Conservation (phyloP, 1,140 invertebrate species). For the Drosophila neocordata region DNA sequence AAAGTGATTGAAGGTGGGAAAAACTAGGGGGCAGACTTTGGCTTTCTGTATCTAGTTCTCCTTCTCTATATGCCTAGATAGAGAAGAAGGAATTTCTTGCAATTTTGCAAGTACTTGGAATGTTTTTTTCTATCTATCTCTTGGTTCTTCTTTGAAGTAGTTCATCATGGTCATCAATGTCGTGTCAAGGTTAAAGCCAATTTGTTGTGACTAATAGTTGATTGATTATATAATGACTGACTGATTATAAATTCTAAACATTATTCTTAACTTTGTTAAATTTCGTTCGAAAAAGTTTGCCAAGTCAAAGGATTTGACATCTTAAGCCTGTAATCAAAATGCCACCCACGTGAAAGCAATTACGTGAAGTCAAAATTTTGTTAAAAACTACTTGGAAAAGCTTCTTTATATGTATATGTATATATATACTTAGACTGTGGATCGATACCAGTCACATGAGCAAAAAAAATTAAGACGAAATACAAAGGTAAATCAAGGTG, state of each 20-base stretch:
- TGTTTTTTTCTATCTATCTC: no score
- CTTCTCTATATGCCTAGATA: not conserved
- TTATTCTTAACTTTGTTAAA: constrained; percentile 2
- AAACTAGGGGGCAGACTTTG: not conserved
- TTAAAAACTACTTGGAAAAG: constrained; percentile 40
- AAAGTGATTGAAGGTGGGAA: not conserved
- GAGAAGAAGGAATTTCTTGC: not conserved
- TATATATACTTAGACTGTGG: constrained; percentile 14
- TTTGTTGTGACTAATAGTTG: constrained; percentile 28
- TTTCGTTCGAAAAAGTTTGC: not conserved
- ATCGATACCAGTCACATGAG: constrained; percentile 60
- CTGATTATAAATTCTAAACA: not conserved
- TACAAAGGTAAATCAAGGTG: constrained; percentile 69
- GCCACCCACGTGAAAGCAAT: constrained; percentile 60
- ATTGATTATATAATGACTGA: constrained; percentile 38
- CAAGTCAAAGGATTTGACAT: constrained; percentile 1
- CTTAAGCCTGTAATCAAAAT: constrained; percentile 49
- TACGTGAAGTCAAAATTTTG: constrained; percentile 45
- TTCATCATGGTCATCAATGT: constrained; percentile 39
- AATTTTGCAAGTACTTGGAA: not conserved
- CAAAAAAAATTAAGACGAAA: constrained; percentile 24
- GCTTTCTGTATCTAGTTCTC: constrained; percentile 13
- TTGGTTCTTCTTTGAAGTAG: not conserved
- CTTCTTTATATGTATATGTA: constrained; percentile 20
- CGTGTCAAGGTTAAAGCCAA: constrained; percentile 58